Evolutionary conservation across 2,113 vertebrate species (phyloP).

Genomic region (Tupaia chinensis): DNA sequence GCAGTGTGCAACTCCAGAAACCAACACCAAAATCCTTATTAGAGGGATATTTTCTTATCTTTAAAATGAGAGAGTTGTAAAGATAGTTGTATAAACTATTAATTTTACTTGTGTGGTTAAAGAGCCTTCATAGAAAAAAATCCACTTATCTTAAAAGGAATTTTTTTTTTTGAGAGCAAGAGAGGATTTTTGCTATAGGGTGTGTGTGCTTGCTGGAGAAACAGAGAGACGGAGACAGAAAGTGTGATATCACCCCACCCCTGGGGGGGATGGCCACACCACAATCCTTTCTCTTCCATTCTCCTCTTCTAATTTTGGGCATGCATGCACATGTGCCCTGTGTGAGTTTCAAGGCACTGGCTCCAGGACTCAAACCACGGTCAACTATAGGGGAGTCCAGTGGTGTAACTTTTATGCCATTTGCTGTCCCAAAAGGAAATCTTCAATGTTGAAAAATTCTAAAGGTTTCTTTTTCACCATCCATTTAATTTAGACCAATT

Average conservation of each 20-base stretch:
- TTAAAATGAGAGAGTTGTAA: background rate
- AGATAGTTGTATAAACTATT: background rate
- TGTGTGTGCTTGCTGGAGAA: no score
- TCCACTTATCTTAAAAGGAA: background rate
- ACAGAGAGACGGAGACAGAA: no score
- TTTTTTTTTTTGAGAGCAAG: background rate
- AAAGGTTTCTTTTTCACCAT: background rate
- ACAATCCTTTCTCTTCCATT: no score
- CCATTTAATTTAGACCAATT: background rate
- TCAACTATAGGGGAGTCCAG: no score
- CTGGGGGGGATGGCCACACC: no score
- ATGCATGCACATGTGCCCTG: no score
- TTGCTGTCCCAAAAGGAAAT: background rate
- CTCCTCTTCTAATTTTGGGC: no score
- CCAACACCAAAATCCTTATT: background rate
- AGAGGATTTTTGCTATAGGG: no score
- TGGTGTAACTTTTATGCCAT: no score
- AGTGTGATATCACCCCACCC: no score
- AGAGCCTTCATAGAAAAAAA: background rate
- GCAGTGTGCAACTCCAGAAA: background rate
- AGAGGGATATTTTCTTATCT: conserved; percentile 7
- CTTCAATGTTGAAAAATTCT: background rate
- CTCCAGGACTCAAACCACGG: no score
- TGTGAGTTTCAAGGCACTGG: no score
- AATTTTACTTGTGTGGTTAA: background rate